Conservation (phyloP, 1,140 invertebrate species). For the Thaumetopoea pityocampa region DNA sequence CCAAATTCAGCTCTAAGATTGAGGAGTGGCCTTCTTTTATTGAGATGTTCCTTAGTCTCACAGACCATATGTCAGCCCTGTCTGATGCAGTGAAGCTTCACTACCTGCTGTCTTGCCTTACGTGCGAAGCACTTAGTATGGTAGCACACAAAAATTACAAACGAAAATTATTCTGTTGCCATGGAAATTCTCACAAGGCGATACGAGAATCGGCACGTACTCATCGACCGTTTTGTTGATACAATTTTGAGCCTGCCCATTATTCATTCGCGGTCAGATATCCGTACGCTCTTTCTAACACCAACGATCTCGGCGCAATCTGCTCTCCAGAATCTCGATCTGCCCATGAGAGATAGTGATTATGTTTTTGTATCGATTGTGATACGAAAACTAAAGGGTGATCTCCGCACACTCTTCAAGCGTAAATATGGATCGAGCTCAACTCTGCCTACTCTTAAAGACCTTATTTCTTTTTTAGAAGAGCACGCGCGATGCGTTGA, state of each 20-base stretch:
- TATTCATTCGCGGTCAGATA: no score
- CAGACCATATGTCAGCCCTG: background rate
- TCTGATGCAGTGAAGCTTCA: slow-evolving; percentile 7
- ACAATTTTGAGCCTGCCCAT: slow-evolving; percentile 8
- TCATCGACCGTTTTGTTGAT: slow-evolving; percentile 12
- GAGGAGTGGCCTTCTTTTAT: slow-evolving; percentile 8
- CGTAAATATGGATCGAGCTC: background rate
- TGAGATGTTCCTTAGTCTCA: slow-evolving; percentile 1
- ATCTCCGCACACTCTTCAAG: slow-evolving; percentile 13
- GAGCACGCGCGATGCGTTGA: slow-evolving; percentile 8
- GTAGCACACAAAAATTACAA: slow-evolving; percentile 1
- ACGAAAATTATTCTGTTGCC: slow-evolving; percentile 3
- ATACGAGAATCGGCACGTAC: slow-evolving; percentile 2
- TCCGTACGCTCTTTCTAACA: no score
- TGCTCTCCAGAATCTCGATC: slow-evolving; percentile 6
- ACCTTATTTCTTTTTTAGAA: slow-evolving; percentile 11
- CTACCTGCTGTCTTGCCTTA: slow-evolving; percentile 3
- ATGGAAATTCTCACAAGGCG: background rate
- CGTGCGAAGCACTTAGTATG: slow-evolving; percentile 7
- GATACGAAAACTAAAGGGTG: slow-evolving; percentile 15
- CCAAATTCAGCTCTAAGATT: no score
- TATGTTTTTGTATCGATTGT: slow-evolving; percentile 17
- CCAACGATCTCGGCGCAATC: no score
- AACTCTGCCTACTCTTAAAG: slow-evolving; percentile 9
- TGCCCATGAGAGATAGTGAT: slow-evolving; percentile 10